phyloP scores from a whole-genome alignment of 1,140 invertebrate genomes.

The Colletes latitarsis region DNA sequence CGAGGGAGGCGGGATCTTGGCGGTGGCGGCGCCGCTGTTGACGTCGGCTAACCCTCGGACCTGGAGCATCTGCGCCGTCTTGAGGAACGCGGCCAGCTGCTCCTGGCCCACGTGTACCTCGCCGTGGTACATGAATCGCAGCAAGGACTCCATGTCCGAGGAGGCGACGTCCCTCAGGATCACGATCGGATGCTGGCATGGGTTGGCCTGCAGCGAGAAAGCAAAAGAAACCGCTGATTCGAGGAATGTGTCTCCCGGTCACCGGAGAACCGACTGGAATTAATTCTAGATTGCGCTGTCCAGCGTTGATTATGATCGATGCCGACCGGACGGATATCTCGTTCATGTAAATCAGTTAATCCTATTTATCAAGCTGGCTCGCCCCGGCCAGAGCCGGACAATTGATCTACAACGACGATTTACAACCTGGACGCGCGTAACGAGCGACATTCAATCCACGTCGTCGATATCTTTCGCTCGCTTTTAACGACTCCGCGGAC shows the following conservation, averaged over 20 bases:
- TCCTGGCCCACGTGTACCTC: constrained; percentile 96
- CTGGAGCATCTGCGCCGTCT: constrained; percentile 94
- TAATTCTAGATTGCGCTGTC: constrained; percentile 23
- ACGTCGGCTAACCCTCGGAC: constrained; percentile 94
- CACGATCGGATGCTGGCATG: constrained; percentile 96
- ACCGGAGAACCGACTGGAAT: neutral
- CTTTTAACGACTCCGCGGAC: constrained; percentile 32
- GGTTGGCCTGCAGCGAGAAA: constrained; percentile 86
- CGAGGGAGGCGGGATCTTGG: constrained; percentile 75
- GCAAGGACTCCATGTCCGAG: constrained; percentile 93
- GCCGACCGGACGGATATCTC: constrained; percentile 44
- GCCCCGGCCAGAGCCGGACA: constrained; percentile 20
- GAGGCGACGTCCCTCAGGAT: constrained; percentile 94
- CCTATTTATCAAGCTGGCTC: constrained; percentile 43
- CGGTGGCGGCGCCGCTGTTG: constrained; percentile 81
- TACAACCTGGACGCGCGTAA: constrained; percentile 59
- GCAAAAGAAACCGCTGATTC: constrained; percentile 1
- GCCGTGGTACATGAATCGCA: constrained; percentile 97
- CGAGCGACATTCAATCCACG: constrained; percentile 61
- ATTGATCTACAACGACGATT: constrained; percentile 66
- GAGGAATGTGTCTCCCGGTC: neutral
- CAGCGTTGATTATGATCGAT: constrained; percentile 59
- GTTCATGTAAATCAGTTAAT: constrained; percentile 59
- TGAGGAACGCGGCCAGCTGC: constrained; percentile 92
- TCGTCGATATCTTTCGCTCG: constrained; percentile 43